Base-by-base conservation (phyloP, 2,113 vertebrate genomes). In the Albula glossodonta region DNA sequence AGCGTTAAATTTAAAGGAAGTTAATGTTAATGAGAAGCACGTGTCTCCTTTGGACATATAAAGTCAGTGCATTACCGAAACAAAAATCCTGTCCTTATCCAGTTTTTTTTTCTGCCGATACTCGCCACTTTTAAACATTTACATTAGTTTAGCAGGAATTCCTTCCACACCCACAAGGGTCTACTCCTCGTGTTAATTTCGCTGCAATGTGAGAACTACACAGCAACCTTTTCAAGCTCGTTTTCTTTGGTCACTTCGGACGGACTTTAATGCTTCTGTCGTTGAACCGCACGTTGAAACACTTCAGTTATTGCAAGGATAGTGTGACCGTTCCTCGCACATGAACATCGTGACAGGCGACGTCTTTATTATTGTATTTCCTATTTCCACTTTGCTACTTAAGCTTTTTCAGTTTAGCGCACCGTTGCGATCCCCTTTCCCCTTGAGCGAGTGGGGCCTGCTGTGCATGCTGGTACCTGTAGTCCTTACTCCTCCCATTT, bases 341-440 rank as follows among this genome's bases (percentile, higher is more conserved):
- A 50, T 31, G 22, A 85, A 9, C 6, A 9, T 51, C 0, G 41
- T 83, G 15, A 80, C 17, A 86, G 82, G 52, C 79, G 3, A 50
- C 86, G 86, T 8, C 49, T 13, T 70, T 81, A 15, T 83, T 52
- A 57, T 86, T 22, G 85, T 78, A 79, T 80, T 88, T 52, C 41
- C 88, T 90, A 82, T 94, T 94, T 90, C 92, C 89, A 93, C 93
- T 95, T 94, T 88, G 92, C 93, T 92, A 91, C 90, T 90, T 79
- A 90, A 91, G 90, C 92, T 91, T 88, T 91, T 91, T 91, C 93
- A 94, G 93, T 95, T 94, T 92, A 94, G 94, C 93, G 95, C 95
- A 95, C 95, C 94, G 95, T 94, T 94, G 93, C 94, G 95, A 95
- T 93, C 93, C 93, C 91, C 91, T 94, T 95, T 95, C 94, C 95